A percentile compares a stretch with the other conserved stretches of the same genome.
phyloP scores from a whole-genome alignment of 2,888 invertebrate genomes.

The Athalia rosae region DNA sequence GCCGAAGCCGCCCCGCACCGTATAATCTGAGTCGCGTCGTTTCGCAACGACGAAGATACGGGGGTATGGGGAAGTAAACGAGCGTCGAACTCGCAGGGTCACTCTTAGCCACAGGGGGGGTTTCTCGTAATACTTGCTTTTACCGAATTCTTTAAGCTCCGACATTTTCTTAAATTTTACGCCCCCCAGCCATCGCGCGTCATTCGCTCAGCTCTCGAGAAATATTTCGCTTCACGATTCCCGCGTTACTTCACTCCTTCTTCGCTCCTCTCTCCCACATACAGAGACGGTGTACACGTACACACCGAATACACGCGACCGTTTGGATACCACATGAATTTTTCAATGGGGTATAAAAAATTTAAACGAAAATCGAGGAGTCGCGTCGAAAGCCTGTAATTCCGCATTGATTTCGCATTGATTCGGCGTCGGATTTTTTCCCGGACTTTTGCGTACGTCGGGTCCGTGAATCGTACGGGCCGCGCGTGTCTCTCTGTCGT shows the following conservation, averaged over 20 bases:
- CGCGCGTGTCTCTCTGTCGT: not conserved
- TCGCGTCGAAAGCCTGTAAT: constrained; percentile 19
- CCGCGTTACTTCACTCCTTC: not conserved
- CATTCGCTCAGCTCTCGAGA: not conserved
- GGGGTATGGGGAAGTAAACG: not conserved
- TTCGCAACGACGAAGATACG: not conserved
- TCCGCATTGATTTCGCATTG: constrained; percentile 25
- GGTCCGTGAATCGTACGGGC: not conserved
- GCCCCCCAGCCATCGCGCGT: not conserved
- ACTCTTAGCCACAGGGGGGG: constrained; percentile 42
- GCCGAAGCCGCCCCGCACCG: constrained; percentile 44
- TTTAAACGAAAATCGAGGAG: constrained; percentile 5
- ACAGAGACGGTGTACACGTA: too few relatives aligned
- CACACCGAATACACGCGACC: not conserved
- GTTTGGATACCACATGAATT: constrained; percentile 24
- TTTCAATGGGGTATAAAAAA: constrained; percentile 2
- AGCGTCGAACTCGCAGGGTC: constrained; percentile 29
- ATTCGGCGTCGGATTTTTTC: constrained; percentile 34
- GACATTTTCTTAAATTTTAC: constrained; percentile 30
- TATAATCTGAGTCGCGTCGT: constrained; percentile 55
- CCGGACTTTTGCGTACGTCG: not conserved
- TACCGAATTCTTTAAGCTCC: not conserved
- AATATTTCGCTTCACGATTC: constrained; percentile 7
- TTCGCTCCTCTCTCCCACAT: not conserved
- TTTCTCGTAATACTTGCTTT: constrained; percentile 18